Percentiles rank a stretch among this genome's conserved stretches.
These are phyloP conservation scores for Muscicapa adusta DNA, from an alignment of 2,113 vertebrate genomes.

Conservation along the genomic window DNA sequence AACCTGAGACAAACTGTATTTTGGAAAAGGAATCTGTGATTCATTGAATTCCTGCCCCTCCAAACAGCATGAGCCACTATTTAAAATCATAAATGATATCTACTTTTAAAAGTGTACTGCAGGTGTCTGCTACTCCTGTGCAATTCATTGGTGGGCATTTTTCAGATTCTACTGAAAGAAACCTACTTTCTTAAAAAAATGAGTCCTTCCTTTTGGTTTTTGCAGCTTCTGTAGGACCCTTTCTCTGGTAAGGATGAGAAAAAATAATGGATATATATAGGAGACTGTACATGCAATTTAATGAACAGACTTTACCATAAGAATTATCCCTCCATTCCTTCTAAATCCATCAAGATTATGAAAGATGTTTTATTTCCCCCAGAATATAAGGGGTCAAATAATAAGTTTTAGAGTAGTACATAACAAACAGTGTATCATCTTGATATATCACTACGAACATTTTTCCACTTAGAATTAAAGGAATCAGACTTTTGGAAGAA, in stretches of 20 bases:
- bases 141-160: neutral
- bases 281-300: neutral
- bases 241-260: neutral
- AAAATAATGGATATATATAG: neutral
- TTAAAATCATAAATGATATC: neutral
- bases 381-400: neutral
- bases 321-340: neutral
- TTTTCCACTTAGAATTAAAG: neutral
- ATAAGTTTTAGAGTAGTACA: neutral
- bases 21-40: neutral
- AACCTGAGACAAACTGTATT: neutral
- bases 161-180: neutral
- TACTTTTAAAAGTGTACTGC: neutral
- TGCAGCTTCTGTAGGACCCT: neutral
- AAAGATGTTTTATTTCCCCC: neutral
- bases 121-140: neutral
- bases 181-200: neutral
- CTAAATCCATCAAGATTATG: neutral
- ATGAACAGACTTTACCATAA: neutral
- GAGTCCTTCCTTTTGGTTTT: neutral
- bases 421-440: neutral
- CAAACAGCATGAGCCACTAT: neutral
- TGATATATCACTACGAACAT: neutral
- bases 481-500: neutral
- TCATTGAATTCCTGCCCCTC: neutral